A percentile compares a stretch with the other conserved stretches of the same genome.
Conservation (phyloP, 2,888 invertebrate species). For the Melanotus villosus region DNA sequence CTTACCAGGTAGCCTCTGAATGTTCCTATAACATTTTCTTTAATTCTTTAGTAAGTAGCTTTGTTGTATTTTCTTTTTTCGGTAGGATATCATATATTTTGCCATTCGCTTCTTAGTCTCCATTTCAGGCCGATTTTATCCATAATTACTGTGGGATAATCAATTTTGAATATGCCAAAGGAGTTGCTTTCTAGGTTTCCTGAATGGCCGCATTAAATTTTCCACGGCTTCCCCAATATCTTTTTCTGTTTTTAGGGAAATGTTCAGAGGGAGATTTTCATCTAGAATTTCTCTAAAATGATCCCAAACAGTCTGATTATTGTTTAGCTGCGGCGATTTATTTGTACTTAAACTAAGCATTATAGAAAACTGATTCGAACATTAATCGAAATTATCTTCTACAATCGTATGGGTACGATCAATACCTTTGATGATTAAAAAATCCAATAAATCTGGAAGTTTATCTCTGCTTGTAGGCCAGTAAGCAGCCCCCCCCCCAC, state of each 20-base stretch:
- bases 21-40: not conserved
- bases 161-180: not conserved
- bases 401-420: not conserved
- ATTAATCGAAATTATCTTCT: not conserved
- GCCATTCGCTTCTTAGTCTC: slow-evolving; percentile 1
- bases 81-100: slow-evolving; percentile 6
- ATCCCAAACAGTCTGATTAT: slow-evolving; percentile 10
- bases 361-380: not conserved
- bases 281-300: slow-evolving; percentile 19
- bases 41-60: not conserved
- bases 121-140: not conserved
- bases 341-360: not conserved
- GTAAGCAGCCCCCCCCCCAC: not conserved
- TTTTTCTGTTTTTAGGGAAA: slow-evolving; percentile 1
- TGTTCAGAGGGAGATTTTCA: too few species aligned
- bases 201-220: not conserved
- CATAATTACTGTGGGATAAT: slow-evolving; percentile 4
- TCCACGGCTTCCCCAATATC: too few species aligned
- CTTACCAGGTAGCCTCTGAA: not conserved
- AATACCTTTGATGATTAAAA: not conserved
- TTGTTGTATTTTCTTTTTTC: slow-evolving; percentile 1
- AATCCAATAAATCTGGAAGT: not conserved
- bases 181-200: slow-evolving; percentile 1
- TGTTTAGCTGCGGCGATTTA: slow-evolving; percentile 3
- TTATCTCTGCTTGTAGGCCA: not conserved